phyloP scores from a whole-genome alignment of 2,113 vertebrate species.

The Chrysochloris asiatica region DNA sequence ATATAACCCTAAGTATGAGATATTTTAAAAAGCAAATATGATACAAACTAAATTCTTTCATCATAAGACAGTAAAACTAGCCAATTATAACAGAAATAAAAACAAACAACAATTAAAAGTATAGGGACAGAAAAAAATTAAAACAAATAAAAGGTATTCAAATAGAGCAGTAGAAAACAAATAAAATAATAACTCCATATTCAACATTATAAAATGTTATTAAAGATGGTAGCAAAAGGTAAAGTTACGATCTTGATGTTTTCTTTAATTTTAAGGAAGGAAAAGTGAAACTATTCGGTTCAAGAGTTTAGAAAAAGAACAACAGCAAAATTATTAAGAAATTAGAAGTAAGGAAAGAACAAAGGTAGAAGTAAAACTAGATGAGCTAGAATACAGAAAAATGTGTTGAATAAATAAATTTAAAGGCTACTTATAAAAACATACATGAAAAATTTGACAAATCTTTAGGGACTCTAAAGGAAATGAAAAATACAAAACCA shows the following conservation, averaged over 20 bases:
- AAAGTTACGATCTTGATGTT: not conserved
- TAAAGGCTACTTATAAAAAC: not conserved
- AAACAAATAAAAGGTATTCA: not conserved
- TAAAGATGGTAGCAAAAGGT: not conserved
- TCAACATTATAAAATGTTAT: conserved; percentile 1
- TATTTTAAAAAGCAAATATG: conserved; percentile 48
- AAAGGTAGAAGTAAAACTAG: not conserved
- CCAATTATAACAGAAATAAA: conserved; percentile 13
- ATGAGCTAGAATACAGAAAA: conserved; percentile 1
- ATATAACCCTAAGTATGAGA: not conserved
- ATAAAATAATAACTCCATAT: not conserved
- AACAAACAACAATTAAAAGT: conserved; percentile 29
- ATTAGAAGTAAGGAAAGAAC: conserved; percentile 10
- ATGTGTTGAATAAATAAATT: conserved; percentile 10
- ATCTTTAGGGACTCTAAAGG: conserved; percentile 37
- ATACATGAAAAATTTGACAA: not conserved
- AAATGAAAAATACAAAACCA: not conserved
- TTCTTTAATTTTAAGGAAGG: conserved; percentile 41
- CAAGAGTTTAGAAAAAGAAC: conserved; percentile 18
- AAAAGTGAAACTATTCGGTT: conserved; percentile 47
- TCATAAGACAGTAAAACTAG: not conserved
- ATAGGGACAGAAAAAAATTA: not conserved
- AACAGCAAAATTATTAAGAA: not conserved
- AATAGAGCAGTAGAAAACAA: not conserved
- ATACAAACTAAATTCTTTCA: not conserved